Conservation (phyloP, 2,888 invertebrate species). For the Melieria picta region DNA sequence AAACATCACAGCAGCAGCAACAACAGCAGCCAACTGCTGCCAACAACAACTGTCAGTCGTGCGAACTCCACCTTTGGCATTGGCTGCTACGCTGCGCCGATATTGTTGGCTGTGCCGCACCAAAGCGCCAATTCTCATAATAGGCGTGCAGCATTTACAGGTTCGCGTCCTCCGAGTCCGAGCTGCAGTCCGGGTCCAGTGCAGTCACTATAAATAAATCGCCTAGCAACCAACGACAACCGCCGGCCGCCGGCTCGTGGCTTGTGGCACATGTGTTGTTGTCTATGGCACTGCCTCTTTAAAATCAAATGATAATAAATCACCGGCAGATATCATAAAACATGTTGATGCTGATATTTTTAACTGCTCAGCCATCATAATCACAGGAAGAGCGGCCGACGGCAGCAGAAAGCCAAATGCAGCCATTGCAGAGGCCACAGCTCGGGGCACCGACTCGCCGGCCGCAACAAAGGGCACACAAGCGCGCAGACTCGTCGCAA, state of each 20-base stretch:
- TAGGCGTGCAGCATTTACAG: conserved; percentile 32
- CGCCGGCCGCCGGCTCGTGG: no score
- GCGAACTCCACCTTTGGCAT: conserved; percentile 30
- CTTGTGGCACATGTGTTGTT: not conserved
- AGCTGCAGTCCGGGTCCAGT: not conserved
- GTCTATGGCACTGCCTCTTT: conserved; percentile 45
- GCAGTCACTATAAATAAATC: no score
- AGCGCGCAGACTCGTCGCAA: no score
- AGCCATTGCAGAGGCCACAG: not conserved
- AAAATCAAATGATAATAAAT: conserved; percentile 65
- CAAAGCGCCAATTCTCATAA: conserved; percentile 23
- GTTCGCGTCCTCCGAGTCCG: conserved; percentile 19
- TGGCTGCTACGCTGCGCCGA: conserved; percentile 10
- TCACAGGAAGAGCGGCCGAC: conserved; percentile 25
- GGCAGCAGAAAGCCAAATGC: not conserved
- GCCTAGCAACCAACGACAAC: no score
- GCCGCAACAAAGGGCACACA: not conserved
- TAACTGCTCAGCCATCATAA: conserved; percentile 51
- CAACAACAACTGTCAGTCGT: conserved; percentile 23
- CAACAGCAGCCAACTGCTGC: conserved; percentile 5
- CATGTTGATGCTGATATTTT: conserved; percentile 53
- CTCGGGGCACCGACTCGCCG: not conserved
- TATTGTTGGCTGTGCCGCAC: not conserved
- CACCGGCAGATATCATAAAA: conserved; percentile 64
- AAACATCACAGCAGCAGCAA: not conserved